Base-by-base conservation (phyloP, 2,113 vertebrate genomes). In the Tiliqua scincoides region DNA sequence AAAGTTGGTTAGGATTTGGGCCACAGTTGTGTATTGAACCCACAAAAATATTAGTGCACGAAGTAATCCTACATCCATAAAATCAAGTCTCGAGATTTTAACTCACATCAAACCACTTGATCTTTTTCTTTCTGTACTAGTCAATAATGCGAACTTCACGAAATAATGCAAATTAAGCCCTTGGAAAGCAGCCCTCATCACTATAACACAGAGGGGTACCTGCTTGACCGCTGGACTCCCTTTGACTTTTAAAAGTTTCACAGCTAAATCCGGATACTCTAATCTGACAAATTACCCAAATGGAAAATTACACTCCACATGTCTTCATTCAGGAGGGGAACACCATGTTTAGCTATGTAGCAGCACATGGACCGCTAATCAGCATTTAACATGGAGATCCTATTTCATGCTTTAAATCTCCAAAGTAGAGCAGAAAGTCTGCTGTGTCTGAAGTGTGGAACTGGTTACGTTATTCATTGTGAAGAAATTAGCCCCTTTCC, bases 191-290 rank as follows among this genome's bases (percentile, higher is more conserved):
- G 14, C n/a, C 67, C 68, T 30, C 78, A 27, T 40, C 78, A 63
- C 54, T 72, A 37, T 61, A 73, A 63, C 85, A 92, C 88, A 89
- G 78, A 88, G 93, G 90, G 88, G 71, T 86, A 92, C 89, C 89
- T 89, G 91, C 84, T 91, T 92, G 84, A 25, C 87, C 84, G 76
- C 67, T 77, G 85, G 88, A 91, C 0, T 17, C 65, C 83, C 67
- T 91, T 93, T 92, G 90, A 90, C 82, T 83, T n/a, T 91, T 87
- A 93, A 74, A 86, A 88, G 72, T 81, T 89, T 87, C 85, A 86
- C 57, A 87, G 15, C 79, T 91, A 54, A 88, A 87, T 90, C 86
- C 86, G 90, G 62, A 80, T 32, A 57, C 43, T 63, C 85, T 87
- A 89, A 84, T 82, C 87, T 91, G 80, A 91, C 57, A 91, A 86